These are phyloP conservation scores for Amphipyra tragopoginis DNA, from an alignment of 2,888 invertebrate species.

Conservation along the genomic window DNA sequence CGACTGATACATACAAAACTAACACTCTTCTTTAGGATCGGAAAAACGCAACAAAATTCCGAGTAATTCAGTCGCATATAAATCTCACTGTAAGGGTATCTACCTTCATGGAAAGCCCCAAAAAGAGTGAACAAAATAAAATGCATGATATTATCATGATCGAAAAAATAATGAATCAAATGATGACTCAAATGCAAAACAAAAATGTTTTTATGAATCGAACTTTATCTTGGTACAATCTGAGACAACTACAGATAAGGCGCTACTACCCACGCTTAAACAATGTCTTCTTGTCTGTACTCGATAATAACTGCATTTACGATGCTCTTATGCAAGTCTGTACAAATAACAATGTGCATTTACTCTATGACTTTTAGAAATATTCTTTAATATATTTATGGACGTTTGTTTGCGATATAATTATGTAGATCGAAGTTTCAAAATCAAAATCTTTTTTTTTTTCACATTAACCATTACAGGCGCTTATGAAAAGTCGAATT, in stretches of 20 bases:
- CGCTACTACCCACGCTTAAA: conserved; percentile 33
- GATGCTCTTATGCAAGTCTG: conserved; percentile 40
- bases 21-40: conserved; percentile 13
- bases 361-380: conserved; percentile 30
- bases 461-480: too few relatives aligned
- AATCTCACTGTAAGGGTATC: conserved; percentile 9
- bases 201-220: conserved; percentile 43
- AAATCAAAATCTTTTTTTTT: too few relatives aligned
- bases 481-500: too few relatives aligned
- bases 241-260: conserved; percentile 37
- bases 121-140: background rate
- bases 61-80: background rate
- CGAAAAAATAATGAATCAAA: conserved; percentile 24
- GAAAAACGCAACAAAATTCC: conserved; percentile 26
- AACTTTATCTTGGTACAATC: conserved; percentile 41
- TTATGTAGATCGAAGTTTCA: too few relatives aligned
- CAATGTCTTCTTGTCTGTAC: conserved; percentile 25
- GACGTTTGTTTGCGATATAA: conserved; percentile 15
- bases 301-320: conserved; percentile 49
- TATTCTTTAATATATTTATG: conserved; percentile 24
- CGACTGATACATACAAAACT: conserved; percentile 25
- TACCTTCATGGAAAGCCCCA: conserved; percentile 16
- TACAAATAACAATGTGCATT: conserved; percentile 47
- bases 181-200: conserved; percentile 25
- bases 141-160: conserved; percentile 9